phyloP scores from a whole-genome alignment of 2,888 invertebrate genomes.

The Drosophila mimica region DNA sequence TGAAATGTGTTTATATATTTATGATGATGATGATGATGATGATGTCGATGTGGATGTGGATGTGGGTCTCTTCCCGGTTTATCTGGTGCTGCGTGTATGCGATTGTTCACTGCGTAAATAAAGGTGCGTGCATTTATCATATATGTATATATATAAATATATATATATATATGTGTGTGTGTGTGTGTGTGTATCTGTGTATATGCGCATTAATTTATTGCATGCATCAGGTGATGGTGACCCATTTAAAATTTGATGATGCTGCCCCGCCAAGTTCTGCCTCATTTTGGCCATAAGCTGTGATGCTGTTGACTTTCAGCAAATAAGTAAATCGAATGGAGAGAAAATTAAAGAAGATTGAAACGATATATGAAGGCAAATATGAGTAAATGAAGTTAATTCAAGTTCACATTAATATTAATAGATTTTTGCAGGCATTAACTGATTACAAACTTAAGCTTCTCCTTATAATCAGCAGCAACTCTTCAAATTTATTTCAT shows the following conservation, averaged over 20 bases:
- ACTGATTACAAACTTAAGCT: not conserved
- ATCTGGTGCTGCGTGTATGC: not conserved
- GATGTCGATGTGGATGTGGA: conserved; percentile 10
- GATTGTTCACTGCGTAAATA: conserved; percentile 34
- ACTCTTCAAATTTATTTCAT: conserved; percentile 22
- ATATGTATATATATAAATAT: not conserved
- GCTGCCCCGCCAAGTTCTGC: conserved; percentile 29
- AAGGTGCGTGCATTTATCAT: conserved; percentile 13
- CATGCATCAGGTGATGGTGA: conserved; percentile 77
- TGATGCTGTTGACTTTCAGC: conserved; percentile 1
- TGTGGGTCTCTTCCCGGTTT: not conserved
- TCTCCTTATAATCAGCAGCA: not conserved
- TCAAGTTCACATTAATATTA: not conserved
- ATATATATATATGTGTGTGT: not conserved
- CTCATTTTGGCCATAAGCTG: conserved; percentile 16
- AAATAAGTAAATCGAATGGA: not conserved
- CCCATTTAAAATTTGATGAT: conserved; percentile 75
- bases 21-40: conserved; percentile 34
- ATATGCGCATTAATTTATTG: conserved; percentile 46
- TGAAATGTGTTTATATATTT: conserved; percentile 61
- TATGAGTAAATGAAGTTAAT: not conserved
- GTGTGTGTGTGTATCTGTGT: conserved; percentile 13
- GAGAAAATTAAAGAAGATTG: not conserved
- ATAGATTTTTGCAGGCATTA: not conserved
- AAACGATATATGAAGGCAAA: not conserved